Base-by-base conservation (phyloP, 1,140 invertebrate genomes). In the Philaenus spumarius region DNA sequence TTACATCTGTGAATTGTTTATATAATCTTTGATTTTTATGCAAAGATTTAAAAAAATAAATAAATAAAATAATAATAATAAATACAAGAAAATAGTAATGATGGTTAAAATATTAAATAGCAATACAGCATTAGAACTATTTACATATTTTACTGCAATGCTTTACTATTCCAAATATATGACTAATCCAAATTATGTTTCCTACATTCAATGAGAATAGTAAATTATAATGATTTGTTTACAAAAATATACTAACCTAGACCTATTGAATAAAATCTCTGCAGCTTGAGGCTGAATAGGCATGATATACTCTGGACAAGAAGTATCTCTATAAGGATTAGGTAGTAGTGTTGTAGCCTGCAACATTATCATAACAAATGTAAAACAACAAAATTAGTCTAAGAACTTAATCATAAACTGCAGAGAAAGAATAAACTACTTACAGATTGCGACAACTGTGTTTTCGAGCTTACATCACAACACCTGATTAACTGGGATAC, bases 401-500 rank as follows among this genome's bases (percentile, higher is more conserved):
- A 30, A 30, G 9, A 30, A 30, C 3, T 30, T 30, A 9, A 3
- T 35, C 15, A 58, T 54, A 45, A 30, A 53, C 9, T 30, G 26
- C 26, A 3, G 20, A 51, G 20, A 30, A 14, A 40, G 39, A n/a
- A 6, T 17, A n/a, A 5, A n/a, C 17, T 40, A n/a, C 39, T 40
- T 26, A 60, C 55, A 17, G 26, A 59, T 42, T 71, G 68, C 12
- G 85, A 89, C 34, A 86, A 87, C 71, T 86, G 84, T 65, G 85
- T 87, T 67, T 86, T 89, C 17, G 81, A 78, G 53, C 85, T 86
- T 26, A 97, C 84, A 78, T 98, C 94, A 76, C 93, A 97, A 69
- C 93, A 96, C 47, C 95, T 82, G 63, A 95, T 84, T 55, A 98
- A 72, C 71, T 89, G 84, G 26, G 91, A 95, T 24, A 97, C 92